Evolutionary conservation across 1,140 invertebrate species (phyloP), one percentile per base, ranked within the genome.

Genomic region (Calliphora vicina): DNA sequence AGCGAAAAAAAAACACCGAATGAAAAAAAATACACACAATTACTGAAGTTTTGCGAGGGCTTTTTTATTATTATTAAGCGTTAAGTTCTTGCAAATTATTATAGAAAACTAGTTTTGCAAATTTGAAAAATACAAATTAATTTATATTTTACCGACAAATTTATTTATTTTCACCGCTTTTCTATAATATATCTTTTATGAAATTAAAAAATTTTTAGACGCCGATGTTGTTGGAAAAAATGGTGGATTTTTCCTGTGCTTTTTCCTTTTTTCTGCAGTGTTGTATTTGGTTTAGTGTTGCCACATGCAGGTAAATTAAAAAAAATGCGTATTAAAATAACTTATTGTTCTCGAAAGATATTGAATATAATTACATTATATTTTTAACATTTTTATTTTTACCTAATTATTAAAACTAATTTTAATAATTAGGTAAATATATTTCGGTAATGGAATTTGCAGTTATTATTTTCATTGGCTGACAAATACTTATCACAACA

Each of bases 11-110:
- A 35, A 35, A 43, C 74, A 78, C 35, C 72, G 27, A 78, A 43
- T 5, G 26, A 76, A 76, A 76, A 76, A 23, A 78, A 45, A 43
- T 45, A 78, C 35, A 78, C 74, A 78, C 74, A 20, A 67, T 67
- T 67, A 25, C 61, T 23, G 61, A 23, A 10, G 23, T 67, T 67
- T 67, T 67, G 61, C 61, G 61, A 23, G 61, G 61, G 61, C 23
- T 67, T 67, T 67, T 23, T 67, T 67, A 23, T 67, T 67, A 25
- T 25, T 67, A 23, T 67, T 2, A 10, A 1, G 17, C 10, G 61
- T 61, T 61, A 5, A 25, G 20, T 25, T 5, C 5, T 17, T 17
- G 15, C 6, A 17, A 57, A n/a, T 17, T n/a, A 17, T 57, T 67
- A 20, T 20, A 23, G n/a, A 8, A 25, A 23, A 25, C 9, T 23